phyloP scores from a whole-genome alignment of 2,797 vertebrate species.

The Myotis planiceps region DNA sequence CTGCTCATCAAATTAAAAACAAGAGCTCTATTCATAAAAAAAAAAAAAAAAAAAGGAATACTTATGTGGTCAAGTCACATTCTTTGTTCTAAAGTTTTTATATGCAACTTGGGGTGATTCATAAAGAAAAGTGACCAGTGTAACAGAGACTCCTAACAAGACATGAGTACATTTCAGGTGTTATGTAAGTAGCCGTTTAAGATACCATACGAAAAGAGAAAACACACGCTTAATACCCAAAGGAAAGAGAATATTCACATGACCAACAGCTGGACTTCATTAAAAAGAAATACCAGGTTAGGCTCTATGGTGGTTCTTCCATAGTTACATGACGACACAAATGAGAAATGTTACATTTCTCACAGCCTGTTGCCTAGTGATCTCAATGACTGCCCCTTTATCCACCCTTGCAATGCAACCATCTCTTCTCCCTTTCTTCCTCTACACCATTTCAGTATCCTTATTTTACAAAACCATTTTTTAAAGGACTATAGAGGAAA shows the following conservation, averaged over 20 bases:
- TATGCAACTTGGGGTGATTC: not conserved
- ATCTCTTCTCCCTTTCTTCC: slow-evolving; percentile 15
- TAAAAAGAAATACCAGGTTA: slow-evolving; percentile 71
- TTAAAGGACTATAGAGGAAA: slow-evolving; percentile 26
- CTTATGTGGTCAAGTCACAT: slow-evolving; percentile 81
- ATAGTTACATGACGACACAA: slow-evolving; percentile 60
- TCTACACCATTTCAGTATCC: not conserved
- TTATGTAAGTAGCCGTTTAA: not conserved
- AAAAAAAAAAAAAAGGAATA: slow-evolving; percentile 73
- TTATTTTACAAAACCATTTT: slow-evolving; percentile 41
- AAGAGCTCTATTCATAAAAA: slow-evolving; percentile 85
- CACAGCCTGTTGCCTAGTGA: slow-evolving; percentile 51
- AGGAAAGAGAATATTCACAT: slow-evolving; percentile 15
- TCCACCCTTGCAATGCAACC: not conserved
- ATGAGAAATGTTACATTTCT: slow-evolving; percentile 63
- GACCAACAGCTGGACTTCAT: slow-evolving; percentile 74
- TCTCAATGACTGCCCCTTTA: not conserved
- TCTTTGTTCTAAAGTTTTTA: slow-evolving; percentile 75
- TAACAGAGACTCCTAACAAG: not conserved
- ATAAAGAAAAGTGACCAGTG: slow-evolving; percentile 37
- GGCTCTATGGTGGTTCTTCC: slow-evolving; percentile 56
- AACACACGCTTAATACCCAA: slow-evolving; percentile 24
- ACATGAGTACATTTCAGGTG: not conserved
- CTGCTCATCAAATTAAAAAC: slow-evolving; percentile 87
- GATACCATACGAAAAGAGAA: slow-evolving; percentile 38